Base-by-base conservation (phyloP, 2,888 invertebrate species). In the Phorcus lineatus region DNA sequence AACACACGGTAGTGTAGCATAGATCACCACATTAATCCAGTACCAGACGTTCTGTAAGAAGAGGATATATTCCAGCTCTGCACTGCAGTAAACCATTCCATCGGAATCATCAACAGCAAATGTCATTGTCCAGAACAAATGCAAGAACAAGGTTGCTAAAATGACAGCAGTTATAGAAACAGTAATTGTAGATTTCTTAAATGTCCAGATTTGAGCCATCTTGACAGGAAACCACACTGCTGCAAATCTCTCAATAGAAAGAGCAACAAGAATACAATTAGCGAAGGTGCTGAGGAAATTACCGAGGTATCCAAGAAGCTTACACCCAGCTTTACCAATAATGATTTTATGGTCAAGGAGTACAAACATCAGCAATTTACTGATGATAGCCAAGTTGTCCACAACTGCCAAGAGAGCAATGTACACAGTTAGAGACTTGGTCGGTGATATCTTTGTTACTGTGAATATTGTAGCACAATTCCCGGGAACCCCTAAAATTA, bases 231-330 rank as follows among this genome's bases (percentile, higher is more conserved):
- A 78, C 78, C 78, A 78, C 53, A 78, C 78, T 24, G 78, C 78
- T 16, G 67, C 78, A 52, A 74, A 74, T 74, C 74, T 36, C 55
- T 85, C 85, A 11, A 81, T 55, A 57, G 83, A 83, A 74, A 85
- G 80, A 22, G 82, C 74, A 9, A 83, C 79, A 16, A 85, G 81
- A 47, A 85, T 66, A 83, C 85, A 85, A 80, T 83, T 83, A n/a
- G 82, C 80, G 62, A 81, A 74, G 54, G 80, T 82, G 74, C 53
- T n/a, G 52, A 80, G 28, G 78, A 55, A 80, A 57, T 75, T 55
- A 47, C 75, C 52, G 24, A 80, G 19, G 54, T 66, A 79, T 53
- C 75, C 78, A 19, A 80, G 62, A 36, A 78, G 28, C 54, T 81
- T 82, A 53, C 84, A 84, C 13, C 79, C 84, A 1, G 31, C 9